Evolutionary conservation across 2,113 vertebrate species (phyloP), one percentile per base, ranked within the genome.

Genomic region (Natator depressus): DNA sequence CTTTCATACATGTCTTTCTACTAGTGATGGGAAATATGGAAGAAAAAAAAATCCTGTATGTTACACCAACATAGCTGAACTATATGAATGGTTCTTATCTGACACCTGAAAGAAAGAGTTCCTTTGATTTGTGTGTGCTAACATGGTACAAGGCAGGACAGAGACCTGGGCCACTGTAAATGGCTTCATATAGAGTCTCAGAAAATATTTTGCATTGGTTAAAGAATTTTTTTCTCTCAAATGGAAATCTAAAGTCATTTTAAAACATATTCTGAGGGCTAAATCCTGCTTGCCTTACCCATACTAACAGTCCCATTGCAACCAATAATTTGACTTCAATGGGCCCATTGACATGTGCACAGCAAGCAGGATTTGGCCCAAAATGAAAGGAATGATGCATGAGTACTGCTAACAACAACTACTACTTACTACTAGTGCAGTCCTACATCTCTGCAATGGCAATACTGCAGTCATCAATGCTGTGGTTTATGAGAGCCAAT

Each of bases 1-100:
- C 95, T 97, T 97, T 95, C 94, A 93, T 97, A 96, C 94, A 98
- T 97, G 97, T 95, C 86, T 91, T 97, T 98, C 96, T 95, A 59
- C 83, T 95, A 94, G 83, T 57, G 85, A 89, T 96, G 95, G 89
- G 69, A 94, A 96, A 97, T 91, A 82, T 83, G 79, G 82, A 97
- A 91, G 62, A 97, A 97, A 90, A 92, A 92, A 88, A 94, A 84
- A 83, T 86, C 93, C 13, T 59, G 92, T 94, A 86, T n/a, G 55
- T 85, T 95, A 94, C 85, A 92, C 83, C 90, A 78, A 90, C 50
- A 91, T 14, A 94, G 82, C 90, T 80, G 94, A 96, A 95, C 85
- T 91, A 88, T 89, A 97, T 51, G 19, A 7, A 89, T 87, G 88
- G 80, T 20, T 96, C 65, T 87, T 69, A 82, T 85, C 89, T 93